Percentiles rank a stretch among this genome's conserved stretches.
These are phyloP conservation scores for Neodon shergylaensis DNA, from an alignment of 2,113 vertebrate species.

Conservation along the genomic window DNA sequence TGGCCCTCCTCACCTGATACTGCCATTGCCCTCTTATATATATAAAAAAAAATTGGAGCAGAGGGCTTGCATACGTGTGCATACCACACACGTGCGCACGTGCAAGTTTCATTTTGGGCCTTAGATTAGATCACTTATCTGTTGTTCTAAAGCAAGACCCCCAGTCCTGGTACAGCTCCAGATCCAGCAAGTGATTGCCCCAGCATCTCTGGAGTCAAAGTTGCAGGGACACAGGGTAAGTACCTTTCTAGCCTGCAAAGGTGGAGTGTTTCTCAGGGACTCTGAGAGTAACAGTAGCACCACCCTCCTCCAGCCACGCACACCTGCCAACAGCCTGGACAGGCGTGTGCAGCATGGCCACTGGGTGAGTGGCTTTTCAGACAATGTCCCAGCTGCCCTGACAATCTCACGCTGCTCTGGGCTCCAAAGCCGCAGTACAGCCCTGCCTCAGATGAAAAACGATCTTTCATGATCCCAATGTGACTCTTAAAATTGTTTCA, in stretches of 20 bases:
- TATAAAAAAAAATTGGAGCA: background rate
- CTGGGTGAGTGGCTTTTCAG: background rate
- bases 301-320: background rate
- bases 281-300: background rate
- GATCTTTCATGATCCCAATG: accelerated
- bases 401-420: background rate
- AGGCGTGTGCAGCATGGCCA: too few relatives aligned
- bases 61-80: background rate
- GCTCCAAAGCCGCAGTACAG: background rate
- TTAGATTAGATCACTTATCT: too few relatives aligned
- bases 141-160: background rate
- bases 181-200: background rate
- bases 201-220: background rate
- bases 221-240: background rate
- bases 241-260: background rate
- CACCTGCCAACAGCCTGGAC: background rate
- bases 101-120: accelerated
- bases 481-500: background rate
- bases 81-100: background rate
- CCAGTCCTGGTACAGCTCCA: background rate
- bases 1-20: background rate
- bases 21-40: background rate
- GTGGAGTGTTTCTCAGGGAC: background rate
- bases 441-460: background rate
- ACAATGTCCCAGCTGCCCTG: background rate